These are phyloP conservation scores for Zele albiditarsus DNA, from an alignment of 2,888 invertebrate species.

Conservation along the genomic window DNA sequence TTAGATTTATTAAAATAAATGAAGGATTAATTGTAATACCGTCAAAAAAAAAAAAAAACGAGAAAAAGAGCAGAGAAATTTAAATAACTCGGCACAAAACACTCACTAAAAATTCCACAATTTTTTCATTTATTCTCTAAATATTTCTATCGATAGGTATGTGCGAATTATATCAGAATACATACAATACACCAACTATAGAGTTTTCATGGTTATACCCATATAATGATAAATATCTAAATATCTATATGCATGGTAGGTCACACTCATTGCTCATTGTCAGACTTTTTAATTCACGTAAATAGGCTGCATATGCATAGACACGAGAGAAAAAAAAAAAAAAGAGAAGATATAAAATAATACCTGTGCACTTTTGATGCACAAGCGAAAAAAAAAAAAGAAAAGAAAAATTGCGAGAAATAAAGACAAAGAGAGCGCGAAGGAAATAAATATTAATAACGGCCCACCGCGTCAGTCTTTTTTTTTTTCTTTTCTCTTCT, in stretches of 20 bases:
- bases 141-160: no score
- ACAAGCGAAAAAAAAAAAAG: slow-evolving; percentile 4
- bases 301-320: background rate
- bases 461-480: slow-evolving; percentile 36
- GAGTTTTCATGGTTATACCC: background rate
- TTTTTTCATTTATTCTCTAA: no score
- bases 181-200: background rate
- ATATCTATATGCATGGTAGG: background rate
- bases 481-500: slow-evolving; percentile 35
- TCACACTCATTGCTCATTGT: slow-evolving; percentile 13
- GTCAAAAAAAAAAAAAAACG: no score
- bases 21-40: no score
- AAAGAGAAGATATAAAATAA: no score
- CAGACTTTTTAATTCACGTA: background rate
- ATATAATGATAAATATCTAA: background rate
- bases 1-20: no score
- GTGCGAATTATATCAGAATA: background rate
- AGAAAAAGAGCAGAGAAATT: no score
- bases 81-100: no score
- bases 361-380: slow-evolving; percentile 1
- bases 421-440: slow-evolving; percentile 39
- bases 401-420: slow-evolving; percentile 43
- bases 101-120: no score
- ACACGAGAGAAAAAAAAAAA: slow-evolving; percentile 22
- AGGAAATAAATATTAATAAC: slow-evolving; percentile 67